Evolutionary conservation across 2,888 invertebrate genomes (phyloP).

Genomic region (Eupithecia centaureata): DNA sequence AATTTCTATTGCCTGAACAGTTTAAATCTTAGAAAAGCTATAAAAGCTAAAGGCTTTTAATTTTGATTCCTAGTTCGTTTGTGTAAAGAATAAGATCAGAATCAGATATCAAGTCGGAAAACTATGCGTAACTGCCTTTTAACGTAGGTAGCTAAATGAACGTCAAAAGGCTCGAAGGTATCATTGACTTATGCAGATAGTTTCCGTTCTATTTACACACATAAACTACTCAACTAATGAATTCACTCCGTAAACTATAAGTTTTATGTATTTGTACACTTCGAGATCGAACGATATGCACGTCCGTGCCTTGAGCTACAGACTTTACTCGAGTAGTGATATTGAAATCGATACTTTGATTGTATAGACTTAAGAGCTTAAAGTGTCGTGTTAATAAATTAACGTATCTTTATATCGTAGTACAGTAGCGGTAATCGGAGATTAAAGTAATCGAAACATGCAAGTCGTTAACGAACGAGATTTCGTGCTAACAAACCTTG

Average conservation of each 20-base stretch:
- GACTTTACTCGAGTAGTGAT: conserved; percentile 18
- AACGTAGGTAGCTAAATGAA: conserved; percentile 4
- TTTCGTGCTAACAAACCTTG: conserved; percentile 25
- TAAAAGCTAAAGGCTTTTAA: too few relatives aligned
- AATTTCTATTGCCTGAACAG: too few relatives aligned
- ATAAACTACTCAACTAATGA: conserved; percentile 71
- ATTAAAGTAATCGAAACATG: conserved; percentile 26
- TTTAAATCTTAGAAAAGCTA: too few relatives aligned
- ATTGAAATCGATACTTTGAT: conserved; percentile 32
- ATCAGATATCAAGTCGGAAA: not conserved
- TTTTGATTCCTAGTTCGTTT: not conserved
- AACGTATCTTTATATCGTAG: conserved; percentile 22
- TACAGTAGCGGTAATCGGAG: conserved; percentile 31
- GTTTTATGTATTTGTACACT: conserved; percentile 20
- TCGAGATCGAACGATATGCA: conserved; percentile 77
- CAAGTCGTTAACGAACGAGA: conserved; percentile 18
- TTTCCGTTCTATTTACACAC: conserved; percentile 81
- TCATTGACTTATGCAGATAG: conserved; percentile 62
- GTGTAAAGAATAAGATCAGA: not conserved
- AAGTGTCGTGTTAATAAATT: conserved; percentile 12
- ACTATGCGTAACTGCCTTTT: not conserved
- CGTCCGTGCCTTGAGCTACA: conserved; percentile 57
- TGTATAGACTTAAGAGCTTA: conserved; percentile 16
- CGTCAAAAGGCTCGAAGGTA: conserved; percentile 47
- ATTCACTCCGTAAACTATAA: conserved; percentile 69